Base-by-base conservation (phyloP, 2,797 vertebrate species). In the Loriculus beryllinus region DNA sequence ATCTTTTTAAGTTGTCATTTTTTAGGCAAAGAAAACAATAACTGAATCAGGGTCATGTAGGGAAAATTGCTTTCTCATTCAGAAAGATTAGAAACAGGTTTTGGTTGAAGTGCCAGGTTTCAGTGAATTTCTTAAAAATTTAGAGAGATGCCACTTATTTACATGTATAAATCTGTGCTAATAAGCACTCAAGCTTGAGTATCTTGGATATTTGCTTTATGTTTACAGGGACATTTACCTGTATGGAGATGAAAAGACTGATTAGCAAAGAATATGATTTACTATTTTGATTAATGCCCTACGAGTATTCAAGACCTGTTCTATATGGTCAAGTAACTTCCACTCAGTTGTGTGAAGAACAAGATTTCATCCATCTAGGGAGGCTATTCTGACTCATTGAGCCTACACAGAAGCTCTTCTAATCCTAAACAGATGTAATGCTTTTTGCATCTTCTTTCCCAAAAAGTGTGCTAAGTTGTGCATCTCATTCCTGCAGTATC, bases 21-120 rank as follows among this genome's bases (percentile, higher is more conserved):
- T 94, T 75, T 62, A 87, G 42, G 60, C 71, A 95, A 92, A 89
- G 84, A 94, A 96, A 95, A 91, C 84, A 88, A 87, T 57, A 89
- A 90, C 21, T 47, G 75, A 92, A 69, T 93, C 52, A 29, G 57
- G 69, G 92, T 95, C 88, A 94, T 49, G 54, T 80, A 80, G 88
- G 78, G 90, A 89, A 96, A 96, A 92, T 93, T 95, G 81, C 64
- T 90, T 92, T 84, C 92, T 94, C 71, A 39, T 88, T 95, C 93
- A 88, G 64, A 80, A 76, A 89, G 71, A 95, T 95, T 92, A 82
- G 92, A 95, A 96, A 94, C 86, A 95, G 85, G 45, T 82, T 95
- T 86, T 49, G 64, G 37, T 45, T 35, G 39, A 90, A 93, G 68
- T 59, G 64, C 64, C 65, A 88, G 52, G 14, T 89, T 90, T 89